A percentile compares a stretch with the other conserved stretches of the same genome.
phyloP scores from a whole-genome alignment of 2,797 vertebrate species.

The Sarcoramphus papa region DNA sequence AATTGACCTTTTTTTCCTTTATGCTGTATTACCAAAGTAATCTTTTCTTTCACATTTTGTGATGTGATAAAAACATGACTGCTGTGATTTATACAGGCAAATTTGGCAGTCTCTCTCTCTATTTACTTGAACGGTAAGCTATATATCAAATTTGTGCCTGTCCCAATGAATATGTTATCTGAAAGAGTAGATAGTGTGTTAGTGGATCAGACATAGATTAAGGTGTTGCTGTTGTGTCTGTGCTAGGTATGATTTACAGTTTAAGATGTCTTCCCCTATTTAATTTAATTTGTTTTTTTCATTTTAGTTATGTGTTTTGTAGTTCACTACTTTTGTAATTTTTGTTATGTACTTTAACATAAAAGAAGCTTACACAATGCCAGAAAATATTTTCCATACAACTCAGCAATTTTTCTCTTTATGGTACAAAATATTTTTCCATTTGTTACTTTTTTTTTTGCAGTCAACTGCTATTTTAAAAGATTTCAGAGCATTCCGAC shows the following conservation, averaged over 20 bases:
- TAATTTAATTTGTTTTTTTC: background rate
- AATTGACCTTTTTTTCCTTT: background rate
- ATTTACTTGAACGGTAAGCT: constrained; percentile 34
- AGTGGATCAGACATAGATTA: background rate
- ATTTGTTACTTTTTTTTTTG: background rate
- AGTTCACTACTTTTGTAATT: background rate
- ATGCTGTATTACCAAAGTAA: background rate
- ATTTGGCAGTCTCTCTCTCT: constrained; percentile 31
- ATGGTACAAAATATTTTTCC: background rate
- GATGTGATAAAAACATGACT: constrained; percentile 17
- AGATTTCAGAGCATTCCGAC: background rate
- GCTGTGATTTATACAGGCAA: constrained; percentile 45
- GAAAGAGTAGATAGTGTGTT: background rate
- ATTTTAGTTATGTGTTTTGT: background rate
- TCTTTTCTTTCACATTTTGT: background rate
- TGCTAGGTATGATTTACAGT: background rate
- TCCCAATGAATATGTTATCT: background rate
- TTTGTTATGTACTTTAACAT: background rate
- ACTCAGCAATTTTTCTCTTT: background rate
- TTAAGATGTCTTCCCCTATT: background rate
- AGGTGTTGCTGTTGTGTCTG: background rate
- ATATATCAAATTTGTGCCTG: constrained; percentile 12
- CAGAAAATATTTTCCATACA: background rate
- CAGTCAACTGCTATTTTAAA: background rate
- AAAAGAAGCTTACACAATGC: background rate